These are phyloP conservation scores for Drosophila neocordata DNA, from an alignment of 1,140 invertebrate species.

Conservation along the genomic window DNA sequence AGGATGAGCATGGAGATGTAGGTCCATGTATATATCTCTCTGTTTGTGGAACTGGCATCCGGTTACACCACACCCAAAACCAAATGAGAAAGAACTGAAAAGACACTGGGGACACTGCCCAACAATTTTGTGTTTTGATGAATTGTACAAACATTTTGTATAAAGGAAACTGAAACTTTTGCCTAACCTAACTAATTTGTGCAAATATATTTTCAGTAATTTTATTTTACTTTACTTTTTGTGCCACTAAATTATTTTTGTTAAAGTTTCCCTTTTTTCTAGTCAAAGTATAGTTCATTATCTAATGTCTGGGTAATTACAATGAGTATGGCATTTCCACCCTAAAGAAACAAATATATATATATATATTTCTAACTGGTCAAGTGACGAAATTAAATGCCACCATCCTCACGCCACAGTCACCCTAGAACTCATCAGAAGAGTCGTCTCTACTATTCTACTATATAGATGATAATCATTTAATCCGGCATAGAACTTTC, in stretches of 20 bases:
- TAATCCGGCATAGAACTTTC: slow-evolving; percentile 62
- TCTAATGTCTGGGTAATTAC: slow-evolving; percentile 44
- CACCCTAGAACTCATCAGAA: background rate
- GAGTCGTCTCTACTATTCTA: background rate
- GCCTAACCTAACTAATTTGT: slow-evolving; percentile 44
- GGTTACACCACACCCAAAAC: slow-evolving; percentile 43
- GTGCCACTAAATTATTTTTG: no score
- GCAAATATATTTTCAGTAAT: slow-evolving; percentile 44
- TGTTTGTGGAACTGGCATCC: slow-evolving; percentile 36
- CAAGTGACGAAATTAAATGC: slow-evolving; percentile 27
- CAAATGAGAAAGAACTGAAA: background rate
- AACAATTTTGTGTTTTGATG: slow-evolving; percentile 58
- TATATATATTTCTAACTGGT: slow-evolving; percentile 5
- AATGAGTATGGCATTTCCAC: background rate
- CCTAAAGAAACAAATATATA: background rate
- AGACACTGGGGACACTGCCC: slow-evolving; percentile 34
- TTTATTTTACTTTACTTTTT: background rate
- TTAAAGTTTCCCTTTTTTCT: no score
- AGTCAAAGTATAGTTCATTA: no score
- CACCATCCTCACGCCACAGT: background rate
- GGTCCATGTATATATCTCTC: background rate
- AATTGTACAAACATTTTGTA: slow-evolving; percentile 45
- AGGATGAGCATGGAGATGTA: background rate
- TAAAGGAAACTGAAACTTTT: slow-evolving; percentile 5
- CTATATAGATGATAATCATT: slow-evolving; percentile 63